phyloP scores from a whole-genome alignment of 2,113 vertebrate species.

The Dipodomys merriami region DNA sequence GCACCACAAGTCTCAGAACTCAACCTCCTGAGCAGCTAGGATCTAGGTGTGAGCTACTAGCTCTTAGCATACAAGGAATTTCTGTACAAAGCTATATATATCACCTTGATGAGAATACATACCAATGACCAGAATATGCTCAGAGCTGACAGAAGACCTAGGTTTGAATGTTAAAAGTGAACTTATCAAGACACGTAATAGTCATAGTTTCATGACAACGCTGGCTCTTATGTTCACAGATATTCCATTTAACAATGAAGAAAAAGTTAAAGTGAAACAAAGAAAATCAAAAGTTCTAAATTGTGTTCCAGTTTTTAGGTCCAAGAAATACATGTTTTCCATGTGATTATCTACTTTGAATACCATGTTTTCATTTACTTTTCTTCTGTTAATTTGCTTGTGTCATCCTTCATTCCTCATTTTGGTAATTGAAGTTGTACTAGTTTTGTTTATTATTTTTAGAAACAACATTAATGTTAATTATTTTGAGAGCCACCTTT shows the following conservation, averaged over 20 bases:
- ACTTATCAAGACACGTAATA: fast-evolving
- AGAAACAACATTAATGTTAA: background rate
- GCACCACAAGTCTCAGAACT: no score
- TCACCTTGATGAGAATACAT: background rate
- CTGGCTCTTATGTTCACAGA: no score
- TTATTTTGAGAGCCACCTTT: background rate
- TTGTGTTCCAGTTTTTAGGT: background rate
- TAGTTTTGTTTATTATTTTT: background rate
- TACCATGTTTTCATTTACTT: background rate
- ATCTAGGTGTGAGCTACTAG: no score
- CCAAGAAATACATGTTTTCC: background rate
- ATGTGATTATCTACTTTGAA: background rate
- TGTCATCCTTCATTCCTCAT: background rate
- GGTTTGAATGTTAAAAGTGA: background rate
- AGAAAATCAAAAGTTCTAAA: background rate
- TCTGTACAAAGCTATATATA: background rate
- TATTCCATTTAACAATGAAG: no score
- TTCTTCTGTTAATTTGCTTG: background rate
- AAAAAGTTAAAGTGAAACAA: background rate
- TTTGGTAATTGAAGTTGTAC: background rate
- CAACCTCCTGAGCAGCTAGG: no score
- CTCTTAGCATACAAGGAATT: no score
- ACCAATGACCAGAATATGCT: background rate
- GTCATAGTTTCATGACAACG: no score
- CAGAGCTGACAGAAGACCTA: background rate